phyloP scores from a whole-genome alignment of 37 sponge, comb jelly and placozoan genomes.

The Chondrosia reniformis region DNA sequence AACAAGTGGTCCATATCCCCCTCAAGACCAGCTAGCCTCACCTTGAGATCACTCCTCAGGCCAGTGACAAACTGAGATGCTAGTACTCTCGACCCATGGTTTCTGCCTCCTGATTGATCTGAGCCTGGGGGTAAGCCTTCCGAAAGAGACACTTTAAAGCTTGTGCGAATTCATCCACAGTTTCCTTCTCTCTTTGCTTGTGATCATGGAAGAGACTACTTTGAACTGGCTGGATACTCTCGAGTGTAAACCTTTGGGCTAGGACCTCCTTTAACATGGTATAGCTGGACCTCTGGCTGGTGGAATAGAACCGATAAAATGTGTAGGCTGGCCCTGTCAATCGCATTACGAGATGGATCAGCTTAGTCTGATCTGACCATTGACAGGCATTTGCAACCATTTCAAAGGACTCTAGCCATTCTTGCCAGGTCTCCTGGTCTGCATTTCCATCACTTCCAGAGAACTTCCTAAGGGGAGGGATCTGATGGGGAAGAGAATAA shows the following conservation, averaged over 20 bases:
- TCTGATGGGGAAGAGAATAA: too few species aligned
- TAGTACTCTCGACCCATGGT: slow-evolving; percentile 5
- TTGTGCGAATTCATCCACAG: not conserved
- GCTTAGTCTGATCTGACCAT: not conserved
- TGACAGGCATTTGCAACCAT: not conserved
- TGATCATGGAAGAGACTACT: slow-evolving; percentile 1
- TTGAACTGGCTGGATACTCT: not conserved
- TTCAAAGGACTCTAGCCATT: not conserved
- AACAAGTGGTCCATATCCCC: slow-evolving; percentile 30
- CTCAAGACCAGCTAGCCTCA: slow-evolving; percentile 19
- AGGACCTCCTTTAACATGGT: not conserved
- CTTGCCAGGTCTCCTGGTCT: not conserved
- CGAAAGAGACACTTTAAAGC: not conserved
- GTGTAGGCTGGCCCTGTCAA: not conserved
- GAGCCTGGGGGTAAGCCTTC: not conserved
- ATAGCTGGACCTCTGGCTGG: not conserved
- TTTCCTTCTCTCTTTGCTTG: not conserved
- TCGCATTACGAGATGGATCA: not conserved
- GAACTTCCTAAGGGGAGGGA: not conserved
- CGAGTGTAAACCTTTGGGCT: not conserved
- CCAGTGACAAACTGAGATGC: slow-evolving; percentile 1
- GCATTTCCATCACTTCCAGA: not conserved
- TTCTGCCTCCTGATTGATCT: not conserved
- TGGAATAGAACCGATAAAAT: not conserved
- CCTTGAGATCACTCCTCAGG: not conserved